Base-by-base conservation (phyloP, 2,113 vertebrate species). In the Oryzias javanicus region DNA sequence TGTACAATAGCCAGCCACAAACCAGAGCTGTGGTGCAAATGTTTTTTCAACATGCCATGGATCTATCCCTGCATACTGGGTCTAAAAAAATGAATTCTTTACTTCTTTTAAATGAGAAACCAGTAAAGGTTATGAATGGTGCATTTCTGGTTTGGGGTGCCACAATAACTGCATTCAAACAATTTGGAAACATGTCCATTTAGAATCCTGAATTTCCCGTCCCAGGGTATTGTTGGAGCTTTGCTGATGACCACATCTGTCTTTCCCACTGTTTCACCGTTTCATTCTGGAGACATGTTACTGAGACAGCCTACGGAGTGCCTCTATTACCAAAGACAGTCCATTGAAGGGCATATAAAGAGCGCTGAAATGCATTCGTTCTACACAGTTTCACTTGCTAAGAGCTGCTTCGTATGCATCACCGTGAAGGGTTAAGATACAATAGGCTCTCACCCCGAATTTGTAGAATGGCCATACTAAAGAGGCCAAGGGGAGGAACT, bases 1-100 rank as follows among this genome's bases (percentile, higher is more conserved):
- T 90, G 90, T 90, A 92, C 87, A 91, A 93, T 87, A 93, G 92
- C 90, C 90, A 85, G 90, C 93, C 92, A 89, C 93, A 94, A 93
- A 92, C 91, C 90, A 49, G 83, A 87, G 86, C 89, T 90, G 91
- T 90, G 93, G 90, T 92, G 89, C 90, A 92, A 93, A 92, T 93
- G 91, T 92, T 94, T 93, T 94, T 94, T 85, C 87, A 90, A 83
- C 86, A 90, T 90, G 86, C 85, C 86, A 89, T 90, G 77, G 82
- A 87, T 91, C 86, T 90, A 86, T 90, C 82, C 71, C 69, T 83
- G 81, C 88, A 82, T 84, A 84, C 82, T 87, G 80, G 77, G 78
- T 87, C 89, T 78, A 81, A 87, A 86, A 22, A 80, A 82, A 83
- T 67, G 68, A 72, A 85, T 85, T 89, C 85, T 88, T 88, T 69